Conservation (phyloP, 2,113 vertebrate species). For the Eurypyga helias region DNA sequence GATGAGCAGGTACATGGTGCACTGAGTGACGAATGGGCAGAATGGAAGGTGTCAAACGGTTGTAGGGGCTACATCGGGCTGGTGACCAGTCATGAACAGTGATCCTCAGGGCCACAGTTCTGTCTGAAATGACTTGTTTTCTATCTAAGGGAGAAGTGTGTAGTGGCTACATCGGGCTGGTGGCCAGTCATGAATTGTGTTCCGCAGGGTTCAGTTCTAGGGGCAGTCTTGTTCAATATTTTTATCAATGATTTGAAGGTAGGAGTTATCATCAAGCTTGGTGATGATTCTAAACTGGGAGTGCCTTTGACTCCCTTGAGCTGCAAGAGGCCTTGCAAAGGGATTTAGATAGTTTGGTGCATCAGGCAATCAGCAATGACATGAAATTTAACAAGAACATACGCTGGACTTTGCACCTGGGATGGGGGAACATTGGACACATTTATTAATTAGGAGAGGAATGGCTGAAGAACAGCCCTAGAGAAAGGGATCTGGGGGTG, state of each 20-base stretch:
- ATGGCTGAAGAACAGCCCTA: not conserved
- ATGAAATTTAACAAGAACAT: not conserved
- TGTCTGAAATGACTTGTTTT: not conserved
- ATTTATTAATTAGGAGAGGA: not conserved
- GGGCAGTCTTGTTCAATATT: not conserved
- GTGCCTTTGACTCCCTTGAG: not conserved
- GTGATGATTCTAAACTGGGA: not conserved
- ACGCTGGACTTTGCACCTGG: not conserved
- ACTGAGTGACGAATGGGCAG: not conserved
- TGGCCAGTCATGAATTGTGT: not conserved
- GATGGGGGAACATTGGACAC: rapidly evolving
- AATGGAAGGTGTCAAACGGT: not conserved
- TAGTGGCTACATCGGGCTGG: not conserved
- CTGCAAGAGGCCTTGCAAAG: not conserved
- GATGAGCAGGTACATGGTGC: too few species aligned
- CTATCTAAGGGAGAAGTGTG: too few species aligned
- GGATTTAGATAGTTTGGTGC: not conserved
- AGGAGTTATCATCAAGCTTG: not conserved
- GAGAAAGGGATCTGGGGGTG: not conserved
- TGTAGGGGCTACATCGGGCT: not conserved
- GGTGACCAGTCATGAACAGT: not conserved
- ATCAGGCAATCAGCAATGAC: not conserved
- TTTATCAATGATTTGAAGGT: not conserved
- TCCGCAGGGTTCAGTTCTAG: not conserved
- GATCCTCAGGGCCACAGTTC: not conserved